Conservation (phyloP, 2,888 invertebrate species). For the Polydrusus pterygomalis region DNA sequence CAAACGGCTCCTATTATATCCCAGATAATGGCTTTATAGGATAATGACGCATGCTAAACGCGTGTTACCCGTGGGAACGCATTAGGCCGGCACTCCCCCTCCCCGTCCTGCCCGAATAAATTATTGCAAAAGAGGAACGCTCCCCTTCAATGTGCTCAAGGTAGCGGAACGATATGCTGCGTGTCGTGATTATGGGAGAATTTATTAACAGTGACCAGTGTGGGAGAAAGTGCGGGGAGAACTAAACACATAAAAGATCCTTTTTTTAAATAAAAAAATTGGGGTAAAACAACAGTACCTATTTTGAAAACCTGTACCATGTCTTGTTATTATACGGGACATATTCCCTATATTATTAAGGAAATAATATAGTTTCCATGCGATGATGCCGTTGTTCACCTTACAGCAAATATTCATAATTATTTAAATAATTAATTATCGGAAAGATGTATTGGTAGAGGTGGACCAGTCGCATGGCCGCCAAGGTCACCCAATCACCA, state of each 20-base stretch:
- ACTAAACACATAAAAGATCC: neutral
- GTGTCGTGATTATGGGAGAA: conserved; percentile 41
- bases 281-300: no score
- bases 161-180: conserved; percentile 55
- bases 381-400: no score
- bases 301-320: no score
- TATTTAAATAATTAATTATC: no score
- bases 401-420: no score
- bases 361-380: no score
- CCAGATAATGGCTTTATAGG: conserved; percentile 26
- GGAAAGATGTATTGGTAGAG: no score
- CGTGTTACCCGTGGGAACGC: conserved; percentile 63
- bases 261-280: no score
- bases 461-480: no score
- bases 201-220: conserved; percentile 36
- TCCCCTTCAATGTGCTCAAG: conserved; percentile 38
- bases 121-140: conserved; percentile 14
- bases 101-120: conserved; percentile 21
- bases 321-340: no score
- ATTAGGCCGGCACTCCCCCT: conserved; percentile 27
- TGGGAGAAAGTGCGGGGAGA: conserved; percentile 7
- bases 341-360: no score
- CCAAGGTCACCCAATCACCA: no score
- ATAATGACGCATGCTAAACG: conserved; percentile 60
- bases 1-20: conserved; percentile 26